These are phyloP conservation scores for Pelosia muscerda DNA, from an alignment of 2,888 invertebrate genomes.

Conservation along the genomic window DNA sequence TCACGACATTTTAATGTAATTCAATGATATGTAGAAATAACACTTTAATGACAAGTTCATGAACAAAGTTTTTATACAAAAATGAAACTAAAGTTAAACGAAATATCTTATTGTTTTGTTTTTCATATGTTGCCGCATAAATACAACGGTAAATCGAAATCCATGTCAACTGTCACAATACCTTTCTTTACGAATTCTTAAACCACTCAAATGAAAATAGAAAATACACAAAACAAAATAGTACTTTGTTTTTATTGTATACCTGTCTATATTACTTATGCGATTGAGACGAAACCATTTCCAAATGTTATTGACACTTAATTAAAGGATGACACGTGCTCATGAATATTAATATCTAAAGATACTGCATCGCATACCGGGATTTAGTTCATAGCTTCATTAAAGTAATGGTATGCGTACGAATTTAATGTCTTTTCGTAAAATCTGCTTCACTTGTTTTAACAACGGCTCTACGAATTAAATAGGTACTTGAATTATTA, in stretches of 20 bases:
- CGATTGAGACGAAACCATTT: not conserved
- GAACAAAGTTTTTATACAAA: too few relatives aligned
- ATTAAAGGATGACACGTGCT: not conserved
- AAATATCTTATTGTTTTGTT: too few relatives aligned
- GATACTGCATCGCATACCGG: not conserved
- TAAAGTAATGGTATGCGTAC: not conserved
- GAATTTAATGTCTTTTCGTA: slow-evolving; percentile 1
- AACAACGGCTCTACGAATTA: not conserved
- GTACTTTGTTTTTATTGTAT: not conserved
- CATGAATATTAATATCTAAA: not conserved
- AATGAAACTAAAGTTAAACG: too few relatives aligned
- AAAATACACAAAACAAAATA: not conserved
- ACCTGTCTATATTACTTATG: not conserved
- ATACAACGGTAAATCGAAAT: too few relatives aligned
- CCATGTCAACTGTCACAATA: too few relatives aligned
- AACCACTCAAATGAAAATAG: not conserved
- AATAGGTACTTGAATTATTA: not conserved
- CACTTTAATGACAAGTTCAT: too few relatives aligned
- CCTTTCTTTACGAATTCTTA: not conserved
- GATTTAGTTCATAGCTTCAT: not conserved
- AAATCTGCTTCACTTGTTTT: slow-evolving; percentile 2
- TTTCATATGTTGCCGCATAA: too few relatives aligned
- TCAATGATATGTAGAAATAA: too few relatives aligned
- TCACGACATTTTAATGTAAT: too few relatives aligned
- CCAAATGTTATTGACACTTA: slow-evolving; percentile 2